Conservation (phyloP, 2,797 vertebrate genomes). For the Mormyrops boulengeri region DNA sequence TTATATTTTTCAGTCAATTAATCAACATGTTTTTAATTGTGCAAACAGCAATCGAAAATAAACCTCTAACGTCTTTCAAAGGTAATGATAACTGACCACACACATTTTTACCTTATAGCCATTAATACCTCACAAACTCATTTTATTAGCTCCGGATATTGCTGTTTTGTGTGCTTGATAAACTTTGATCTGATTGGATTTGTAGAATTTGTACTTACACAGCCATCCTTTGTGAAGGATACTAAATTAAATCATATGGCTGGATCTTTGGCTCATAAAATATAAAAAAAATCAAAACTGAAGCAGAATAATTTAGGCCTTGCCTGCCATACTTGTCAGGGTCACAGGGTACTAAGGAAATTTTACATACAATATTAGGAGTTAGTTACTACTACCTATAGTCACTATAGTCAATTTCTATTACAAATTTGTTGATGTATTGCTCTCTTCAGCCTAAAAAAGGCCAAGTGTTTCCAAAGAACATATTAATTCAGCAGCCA, state of each 20-base stretch:
- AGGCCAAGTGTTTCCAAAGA: slow-evolving; percentile 41
- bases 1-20: neutral
- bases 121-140: neutral
- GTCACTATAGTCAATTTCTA: slow-evolving; percentile 12
- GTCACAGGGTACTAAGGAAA: neutral
- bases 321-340: neutral
- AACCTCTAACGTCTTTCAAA: neutral
- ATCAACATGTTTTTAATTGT: neutral
- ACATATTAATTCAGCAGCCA: slow-evolving; percentile 53
- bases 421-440: slow-evolving; percentile 18
- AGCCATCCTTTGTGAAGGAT: neutral
- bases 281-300: neutral
- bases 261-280: neutral
- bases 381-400: neutral
- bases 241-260: neutral
- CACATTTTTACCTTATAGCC: neutral
- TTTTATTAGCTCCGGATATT: neutral
- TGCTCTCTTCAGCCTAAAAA: slow-evolving; percentile 29
- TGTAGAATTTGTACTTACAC: neutral
- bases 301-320: neutral
- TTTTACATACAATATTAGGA: neutral
- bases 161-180: neutral
- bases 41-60: neutral
- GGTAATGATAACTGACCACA: neutral
- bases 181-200: neutral